A percentile compares a stretch with the other conserved stretches of the same genome.
Evolutionary conservation across 2,888 invertebrate genomes (phyloP).

Genomic region (Polydrusus cervinus): DNA sequence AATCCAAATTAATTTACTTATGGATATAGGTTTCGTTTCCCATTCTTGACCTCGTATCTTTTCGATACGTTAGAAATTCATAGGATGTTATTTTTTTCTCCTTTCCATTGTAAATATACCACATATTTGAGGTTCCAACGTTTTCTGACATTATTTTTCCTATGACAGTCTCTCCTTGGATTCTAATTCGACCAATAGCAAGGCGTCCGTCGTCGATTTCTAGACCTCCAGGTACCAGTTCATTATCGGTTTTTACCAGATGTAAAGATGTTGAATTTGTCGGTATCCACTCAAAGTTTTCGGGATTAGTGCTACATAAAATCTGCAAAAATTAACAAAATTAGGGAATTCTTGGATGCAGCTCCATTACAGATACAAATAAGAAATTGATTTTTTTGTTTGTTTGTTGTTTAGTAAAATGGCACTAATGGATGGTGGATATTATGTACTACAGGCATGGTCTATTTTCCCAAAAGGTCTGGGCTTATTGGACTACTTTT

Average conservation of each 20-base stretch:
- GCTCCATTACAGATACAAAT: too few species aligned
- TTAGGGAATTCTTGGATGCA: too few species aligned
- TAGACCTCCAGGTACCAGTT: slow-evolving; percentile 9
- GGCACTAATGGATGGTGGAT: too few species aligned
- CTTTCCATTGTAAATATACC: slow-evolving; percentile 17
- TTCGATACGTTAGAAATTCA: slow-evolving; percentile 26
- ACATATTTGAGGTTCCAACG: slow-evolving; percentile 24
- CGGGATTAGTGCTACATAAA: slow-evolving; percentile 24
- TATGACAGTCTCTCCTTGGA: slow-evolving; percentile 18
- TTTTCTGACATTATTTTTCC: slow-evolving; percentile 32
- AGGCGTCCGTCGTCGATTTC: not conserved
- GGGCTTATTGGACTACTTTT: too few species aligned
- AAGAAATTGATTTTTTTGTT: too few species aligned
- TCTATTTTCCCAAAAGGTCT: too few species aligned
- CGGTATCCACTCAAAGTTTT: slow-evolving; percentile 27
- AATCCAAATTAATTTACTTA: too few species aligned
- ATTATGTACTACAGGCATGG: too few species aligned
- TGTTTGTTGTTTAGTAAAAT: too few species aligned
- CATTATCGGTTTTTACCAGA: not conserved
- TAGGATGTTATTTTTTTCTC: slow-evolving; percentile 11
- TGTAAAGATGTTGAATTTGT: slow-evolving; percentile 24
- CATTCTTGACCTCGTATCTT: not conserved
- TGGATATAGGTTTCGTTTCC: not conserved
- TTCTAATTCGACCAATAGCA: slow-evolving; percentile 9
- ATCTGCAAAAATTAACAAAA: slow-evolving; percentile 19